Percentiles rank a stretch among this genome's conserved stretches.
These are phyloP conservation scores for Phocoena sinus DNA, from an alignment of 2,113 vertebrate species.

Conservation along the genomic window DNA sequence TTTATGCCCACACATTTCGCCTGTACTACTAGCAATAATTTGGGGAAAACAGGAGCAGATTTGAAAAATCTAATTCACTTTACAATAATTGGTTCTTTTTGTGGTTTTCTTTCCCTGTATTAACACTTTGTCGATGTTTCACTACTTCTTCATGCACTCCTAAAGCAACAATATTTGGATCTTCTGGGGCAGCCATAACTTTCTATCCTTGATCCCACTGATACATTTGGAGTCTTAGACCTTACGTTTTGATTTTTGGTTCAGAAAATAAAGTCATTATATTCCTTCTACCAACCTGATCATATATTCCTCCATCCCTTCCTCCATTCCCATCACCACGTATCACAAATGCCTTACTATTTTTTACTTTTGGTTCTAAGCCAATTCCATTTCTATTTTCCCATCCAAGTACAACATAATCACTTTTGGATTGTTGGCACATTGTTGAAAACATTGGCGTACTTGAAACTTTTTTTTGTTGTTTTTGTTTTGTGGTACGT, in stretches of 20 bases:
- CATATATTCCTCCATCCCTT: not conserved
- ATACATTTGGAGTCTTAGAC: not conserved
- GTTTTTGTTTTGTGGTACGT: too few relatives aligned
- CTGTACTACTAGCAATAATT: conserved; percentile 36
- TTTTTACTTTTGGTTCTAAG: conserved; percentile 39
- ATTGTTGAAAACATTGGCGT: conserved; percentile 3
- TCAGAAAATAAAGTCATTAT: not conserved
- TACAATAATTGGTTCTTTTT: conserved; percentile 53
- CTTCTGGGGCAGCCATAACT: conserved; percentile 16
- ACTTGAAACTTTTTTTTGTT: not conserved
- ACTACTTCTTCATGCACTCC: not conserved
- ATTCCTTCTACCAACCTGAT: not conserved
- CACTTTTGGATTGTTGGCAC: not conserved
- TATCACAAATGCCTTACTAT: not conserved
- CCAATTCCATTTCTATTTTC: conserved; percentile 21
- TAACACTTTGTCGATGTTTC: conserved; percentile 26
- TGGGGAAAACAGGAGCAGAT: not conserved
- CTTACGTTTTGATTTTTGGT: not conserved
- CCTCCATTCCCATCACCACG: not conserved
- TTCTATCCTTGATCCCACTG: not conserved
- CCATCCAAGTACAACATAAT: conserved; percentile 30
- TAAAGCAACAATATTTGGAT: not conserved
- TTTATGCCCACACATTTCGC: conserved; percentile 11
- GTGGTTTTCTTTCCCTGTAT: not conserved
- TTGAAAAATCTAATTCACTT: conserved; percentile 51